A percentile compares a stretch with the other conserved stretches of the same genome.
Evolutionary conservation across 2,113 vertebrate species (phyloP).

Genomic region (Macroglossus sobrinus): DNA sequence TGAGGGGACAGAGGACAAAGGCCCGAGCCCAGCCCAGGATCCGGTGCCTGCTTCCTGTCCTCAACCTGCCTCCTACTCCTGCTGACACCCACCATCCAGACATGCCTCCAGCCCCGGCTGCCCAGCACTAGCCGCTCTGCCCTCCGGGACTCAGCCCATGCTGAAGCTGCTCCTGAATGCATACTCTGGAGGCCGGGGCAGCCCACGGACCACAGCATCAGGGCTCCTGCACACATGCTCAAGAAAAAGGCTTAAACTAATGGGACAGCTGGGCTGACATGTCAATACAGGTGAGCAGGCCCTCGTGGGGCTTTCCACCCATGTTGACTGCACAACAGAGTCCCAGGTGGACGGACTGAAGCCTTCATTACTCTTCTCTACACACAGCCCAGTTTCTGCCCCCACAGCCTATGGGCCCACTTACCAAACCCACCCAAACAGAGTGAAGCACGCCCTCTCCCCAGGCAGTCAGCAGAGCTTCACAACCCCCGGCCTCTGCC

Average conservation of each 20-base stretch:
- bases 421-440: neutral
- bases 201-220: neutral
- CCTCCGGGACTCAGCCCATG: neutral
- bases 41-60: neutral
- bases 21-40: neutral
- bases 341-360: constrained; percentile 10
- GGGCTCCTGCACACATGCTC: neutral
- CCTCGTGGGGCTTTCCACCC: neutral
- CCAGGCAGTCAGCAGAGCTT: neutral
- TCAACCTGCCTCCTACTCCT: neutral
- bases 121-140: neutral
- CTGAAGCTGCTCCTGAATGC: neutral
- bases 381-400: neutral
- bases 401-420: neutral
- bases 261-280: constrained; percentile 69
- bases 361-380: neutral
- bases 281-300: constrained; percentile 72
- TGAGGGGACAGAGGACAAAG: neutral
- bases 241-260: neutral
- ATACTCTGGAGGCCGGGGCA: neutral
- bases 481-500: neutral
- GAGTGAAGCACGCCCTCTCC: neutral
- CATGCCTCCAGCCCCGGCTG: neutral
- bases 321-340: constrained; percentile 60
- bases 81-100: neutral